Percentiles rank a stretch among this genome's conserved stretches.
phyloP scores from a whole-genome alignment of 2,113 vertebrate species.

The Capreolus pygargus region DNA sequence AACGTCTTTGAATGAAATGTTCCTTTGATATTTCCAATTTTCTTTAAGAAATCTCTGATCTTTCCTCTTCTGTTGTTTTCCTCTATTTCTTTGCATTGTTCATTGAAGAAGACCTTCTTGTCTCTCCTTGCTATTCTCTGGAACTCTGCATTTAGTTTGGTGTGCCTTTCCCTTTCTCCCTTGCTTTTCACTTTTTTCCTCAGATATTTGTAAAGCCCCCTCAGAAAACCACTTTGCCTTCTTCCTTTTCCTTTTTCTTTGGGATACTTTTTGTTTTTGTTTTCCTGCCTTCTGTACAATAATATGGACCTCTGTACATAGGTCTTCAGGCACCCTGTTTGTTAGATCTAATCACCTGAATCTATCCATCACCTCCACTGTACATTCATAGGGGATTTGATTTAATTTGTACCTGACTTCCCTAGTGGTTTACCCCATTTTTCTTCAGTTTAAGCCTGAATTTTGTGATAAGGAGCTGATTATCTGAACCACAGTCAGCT shows the following conservation, averaged over 20 bases:
- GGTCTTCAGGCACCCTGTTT: neutral
- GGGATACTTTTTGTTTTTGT: neutral
- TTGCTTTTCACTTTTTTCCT: neutral
- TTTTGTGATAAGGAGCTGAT: neutral
- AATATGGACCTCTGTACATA: neutral
- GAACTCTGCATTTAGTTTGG: neutral
- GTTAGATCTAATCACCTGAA: neutral
- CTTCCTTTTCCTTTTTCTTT: neutral
- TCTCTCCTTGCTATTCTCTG: neutral
- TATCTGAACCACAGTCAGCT: neutral
- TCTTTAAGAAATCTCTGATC: neutral
- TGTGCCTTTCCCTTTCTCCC: neutral
- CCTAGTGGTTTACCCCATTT: neutral
- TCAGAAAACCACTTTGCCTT: neutral
- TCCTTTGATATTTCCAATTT: neutral
- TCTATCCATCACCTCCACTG: neutral
- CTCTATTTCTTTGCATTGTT: neutral
- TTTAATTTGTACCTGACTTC: neutral
- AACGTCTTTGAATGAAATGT: neutral
- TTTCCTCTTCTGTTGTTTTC: neutral
- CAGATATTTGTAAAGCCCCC: neutral
- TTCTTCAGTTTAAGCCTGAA: neutral
- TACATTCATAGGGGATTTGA: neutral
- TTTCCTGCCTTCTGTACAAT: neutral
- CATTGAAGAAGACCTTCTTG: neutral